Evolutionary conservation across 2,797 vertebrate species (phyloP), one percentile per base, ranked within the genome.

Genomic region (Urosaurus nigricauda): DNA sequence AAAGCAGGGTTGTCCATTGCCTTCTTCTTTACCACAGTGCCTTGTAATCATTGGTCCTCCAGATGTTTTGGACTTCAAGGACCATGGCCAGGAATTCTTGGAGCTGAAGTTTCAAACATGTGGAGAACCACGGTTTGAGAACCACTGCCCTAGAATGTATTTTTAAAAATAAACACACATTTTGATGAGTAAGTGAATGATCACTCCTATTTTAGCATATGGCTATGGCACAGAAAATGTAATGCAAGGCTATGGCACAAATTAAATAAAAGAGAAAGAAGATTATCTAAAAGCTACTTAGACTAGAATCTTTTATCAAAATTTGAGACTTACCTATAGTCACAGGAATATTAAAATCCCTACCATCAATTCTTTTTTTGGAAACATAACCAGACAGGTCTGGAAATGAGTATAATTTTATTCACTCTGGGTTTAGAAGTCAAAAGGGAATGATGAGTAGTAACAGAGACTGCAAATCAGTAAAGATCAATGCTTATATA

Each of bases 401-500:
- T 88, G 43, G 87, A 92, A 35, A 88, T 0, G 0, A 90, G 3
- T 60, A 43, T 88, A 89, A 80, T 63, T 89, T 89, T 89, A 90
- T 80, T 95, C 84, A 84, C 91, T 83, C 80, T n/a, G 78, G 78
- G 43, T 89, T 88, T 87, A 89, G 40, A 95, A 95, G 85, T 89
- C 89, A 83, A 92, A 92, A 93, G 56, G 91, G 86, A 88, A 92
- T 75, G 77, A 89, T 80, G 94, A 0, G 51, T 95, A 91, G 88
- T 93, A 93, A 93, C 90, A 1, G 1, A 93, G 81, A 88, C 56
- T 91, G 81, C 91, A 90, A 89, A 92, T 56, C 43, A 83, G 40
- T 78, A 70, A 78, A 84, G n/a, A 89, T 92, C 92, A 93, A 90
- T 88, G 82, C 86, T 95, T 94, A 95, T 0, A 0, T 91, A 94